Conservation (phyloP, 2,888 invertebrate genomes). For the Halocaridina rubra region DNA sequence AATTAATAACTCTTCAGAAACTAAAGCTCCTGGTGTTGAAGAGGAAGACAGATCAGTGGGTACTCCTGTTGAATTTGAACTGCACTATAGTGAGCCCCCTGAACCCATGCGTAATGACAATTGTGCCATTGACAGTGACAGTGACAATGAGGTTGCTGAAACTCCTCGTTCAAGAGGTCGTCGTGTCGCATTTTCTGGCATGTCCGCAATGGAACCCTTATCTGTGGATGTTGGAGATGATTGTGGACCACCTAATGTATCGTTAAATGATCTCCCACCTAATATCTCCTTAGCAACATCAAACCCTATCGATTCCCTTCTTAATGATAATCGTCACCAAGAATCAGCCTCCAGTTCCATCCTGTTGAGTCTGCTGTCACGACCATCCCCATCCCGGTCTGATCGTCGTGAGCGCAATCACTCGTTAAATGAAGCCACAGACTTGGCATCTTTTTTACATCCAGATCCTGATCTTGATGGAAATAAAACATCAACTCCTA, state of each 20-base stretch:
- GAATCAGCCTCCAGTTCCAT: constrained; percentile 38
- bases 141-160: constrained; percentile 53
- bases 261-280: constrained; percentile 39
- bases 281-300: constrained; percentile 46
- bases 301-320: constrained; percentile 28
- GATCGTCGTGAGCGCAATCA: constrained; percentile 30
- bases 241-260: constrained; percentile 31
- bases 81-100: constrained; percentile 56
- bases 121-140: constrained; percentile 62
- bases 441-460: constrained; percentile 30
- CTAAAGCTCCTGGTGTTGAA: no score
- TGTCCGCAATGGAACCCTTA: constrained; percentile 48
- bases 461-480: constrained; percentile 29
- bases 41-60: constrained; percentile 30
- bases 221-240: constrained; percentile 50
- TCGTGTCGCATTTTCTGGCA: constrained; percentile 52
- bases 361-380: constrained; percentile 48
- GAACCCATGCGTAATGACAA: constrained; percentile 60
- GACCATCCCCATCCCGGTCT: constrained; percentile 27
- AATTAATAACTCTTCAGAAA: no score
- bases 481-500: constrained; percentile 47
- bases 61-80: constrained; percentile 43
- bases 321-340: constrained; percentile 21
- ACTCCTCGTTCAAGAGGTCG: constrained; percentile 41
- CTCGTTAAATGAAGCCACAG: constrained; percentile 4